A percentile compares a stretch with the other conserved stretches of the same genome.
phyloP scores from a whole-genome alignment of 2,888 invertebrate species.

The Schrankia costaestrigalis region DNA sequence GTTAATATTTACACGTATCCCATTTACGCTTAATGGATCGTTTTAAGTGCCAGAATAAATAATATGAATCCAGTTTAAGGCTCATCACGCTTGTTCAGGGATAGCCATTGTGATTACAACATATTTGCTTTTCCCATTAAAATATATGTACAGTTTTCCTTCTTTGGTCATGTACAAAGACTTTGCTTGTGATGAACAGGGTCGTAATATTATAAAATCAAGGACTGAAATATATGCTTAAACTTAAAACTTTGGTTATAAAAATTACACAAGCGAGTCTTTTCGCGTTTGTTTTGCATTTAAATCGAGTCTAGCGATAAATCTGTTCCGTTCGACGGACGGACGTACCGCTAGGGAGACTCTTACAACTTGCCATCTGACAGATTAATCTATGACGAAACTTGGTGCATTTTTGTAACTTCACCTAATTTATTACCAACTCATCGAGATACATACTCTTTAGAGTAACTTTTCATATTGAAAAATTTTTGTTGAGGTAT shows the following conservation, averaged over 20 bases:
- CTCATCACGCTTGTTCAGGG: constrained; percentile 6
- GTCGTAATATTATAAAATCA: too few relatives aligned
- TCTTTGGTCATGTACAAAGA: too few relatives aligned
- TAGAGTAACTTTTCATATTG: too few relatives aligned
- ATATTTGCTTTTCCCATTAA: constrained; percentile 2
- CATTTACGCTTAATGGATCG: constrained; percentile 34
- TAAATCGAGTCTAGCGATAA: constrained; percentile 39
- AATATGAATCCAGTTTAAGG: constrained; percentile 26
- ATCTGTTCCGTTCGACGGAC: constrained; percentile 29
- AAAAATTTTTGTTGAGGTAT: too few relatives aligned
- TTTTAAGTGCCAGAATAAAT: constrained; percentile 43
- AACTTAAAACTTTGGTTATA: constrained; percentile 6
- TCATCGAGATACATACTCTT: too few relatives aligned
- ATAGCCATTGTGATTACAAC: constrained; percentile 5
- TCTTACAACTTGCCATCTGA: constrained; percentile 30
- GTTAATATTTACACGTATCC: constrained; percentile 32
- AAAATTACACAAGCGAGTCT: constrained; percentile 11
- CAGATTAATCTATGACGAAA: constrained; percentile 37
- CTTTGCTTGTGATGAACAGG: too few relatives aligned
- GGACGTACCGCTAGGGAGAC: constrained; percentile 29
- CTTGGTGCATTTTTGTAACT: constrained; percentile 28
- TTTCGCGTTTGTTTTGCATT: constrained; percentile 35
- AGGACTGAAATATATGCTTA: constrained; percentile 2
- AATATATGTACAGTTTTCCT: too few relatives aligned
- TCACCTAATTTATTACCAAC: constrained; percentile 19